Evolutionary conservation across 92 coral and sea anemone genomes (phyloP).

Genomic region (Blastomussa wellsi): DNA sequence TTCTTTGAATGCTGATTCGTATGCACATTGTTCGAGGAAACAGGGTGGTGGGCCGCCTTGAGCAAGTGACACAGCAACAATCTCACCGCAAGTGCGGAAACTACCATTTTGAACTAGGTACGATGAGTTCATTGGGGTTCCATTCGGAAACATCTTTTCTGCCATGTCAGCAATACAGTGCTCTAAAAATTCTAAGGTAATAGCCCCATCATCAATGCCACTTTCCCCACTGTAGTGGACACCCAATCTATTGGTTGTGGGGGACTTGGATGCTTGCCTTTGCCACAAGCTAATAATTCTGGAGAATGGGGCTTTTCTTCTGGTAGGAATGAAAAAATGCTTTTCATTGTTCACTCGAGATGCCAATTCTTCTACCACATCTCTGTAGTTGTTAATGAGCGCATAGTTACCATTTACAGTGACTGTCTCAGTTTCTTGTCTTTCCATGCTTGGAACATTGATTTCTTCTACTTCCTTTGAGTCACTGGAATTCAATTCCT

Average conservation of each 20-base stretch:
- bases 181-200: slow-evolving; percentile 55
- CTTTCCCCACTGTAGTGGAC: slow-evolving; percentile 59
- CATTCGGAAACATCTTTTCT: slow-evolving; percentile 55
- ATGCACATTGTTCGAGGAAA: slow-evolving; percentile 45
- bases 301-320: slow-evolving; percentile 50
- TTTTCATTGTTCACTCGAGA: slow-evolving; percentile 37
- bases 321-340: slow-evolving; percentile 44
- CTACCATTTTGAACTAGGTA: slow-evolving; percentile 56
- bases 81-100: slow-evolving; percentile 56
- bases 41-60: slow-evolving; percentile 67
- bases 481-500: slow-evolving; percentile 36
- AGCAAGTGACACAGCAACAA: slow-evolving; percentile 50
- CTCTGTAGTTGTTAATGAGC: slow-evolving; percentile 44
- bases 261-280: slow-evolving; percentile 56
- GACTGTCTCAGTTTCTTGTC: slow-evolving; percentile 4
- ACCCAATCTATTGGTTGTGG: slow-evolving; percentile 35
- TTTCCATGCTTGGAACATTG: neutral
- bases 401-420: slow-evolving; percentile 12
- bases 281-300: slow-evolving; percentile 59
- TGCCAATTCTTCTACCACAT: slow-evolving; percentile 48
- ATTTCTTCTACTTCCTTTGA: slow-evolving; percentile 20
- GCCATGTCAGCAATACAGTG: slow-evolving; percentile 38
- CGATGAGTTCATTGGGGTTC: slow-evolving; percentile 41
- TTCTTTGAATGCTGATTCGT: slow-evolving; percentile 40
- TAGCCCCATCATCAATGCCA: slow-evolving; percentile 60